A percentile compares a stretch with the other conserved stretches of the same genome.
Conservation (phyloP, 35 echinoderm and acorn worm genomes). For the Strongylocentrotus purpuratus region DNA sequence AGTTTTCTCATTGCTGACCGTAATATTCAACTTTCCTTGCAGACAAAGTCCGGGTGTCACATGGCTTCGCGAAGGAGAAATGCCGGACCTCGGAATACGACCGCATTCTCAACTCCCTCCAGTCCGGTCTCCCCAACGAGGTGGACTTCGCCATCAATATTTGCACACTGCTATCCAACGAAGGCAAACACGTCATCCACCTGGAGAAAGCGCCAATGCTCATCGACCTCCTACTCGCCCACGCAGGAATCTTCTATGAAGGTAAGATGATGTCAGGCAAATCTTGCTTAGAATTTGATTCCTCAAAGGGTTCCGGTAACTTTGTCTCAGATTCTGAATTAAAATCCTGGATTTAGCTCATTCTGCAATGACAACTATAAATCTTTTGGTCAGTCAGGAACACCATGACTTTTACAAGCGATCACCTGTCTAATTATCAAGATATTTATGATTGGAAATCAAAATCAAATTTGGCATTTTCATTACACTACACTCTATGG, state of each 20-base stretch:
- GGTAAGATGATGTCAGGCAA: slow-evolving; percentile 27
- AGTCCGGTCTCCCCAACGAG: slow-evolving; percentile 96
- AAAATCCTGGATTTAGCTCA: too few relatives aligned
- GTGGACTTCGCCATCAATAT: slow-evolving; percentile 98
- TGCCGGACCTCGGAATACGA: slow-evolving; percentile 83
- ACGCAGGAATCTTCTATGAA: slow-evolving; percentile 93
- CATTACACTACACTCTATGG: too few relatives aligned
- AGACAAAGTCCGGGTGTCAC: slow-evolving; percentile 64
- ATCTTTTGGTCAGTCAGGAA: too few relatives aligned
- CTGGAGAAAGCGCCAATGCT: slow-evolving; percentile 69
- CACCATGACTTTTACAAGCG: too few relatives aligned
- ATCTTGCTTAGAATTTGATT: not conserved
- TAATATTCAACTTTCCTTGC: not conserved
- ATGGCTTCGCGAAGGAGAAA: slow-evolving; percentile 59
- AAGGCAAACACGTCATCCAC: slow-evolving; percentile 90
- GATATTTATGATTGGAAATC: too few relatives aligned
- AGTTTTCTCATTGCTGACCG: too few relatives aligned
- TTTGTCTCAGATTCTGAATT: too few relatives aligned
- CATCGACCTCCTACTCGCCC: slow-evolving; percentile 92
- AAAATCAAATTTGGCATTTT: too few relatives aligned
- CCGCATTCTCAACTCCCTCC: slow-evolving; percentile 79
- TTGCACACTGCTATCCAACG: slow-evolving; percentile 94
- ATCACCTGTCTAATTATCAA: too few relatives aligned
- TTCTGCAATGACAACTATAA: too few relatives aligned
- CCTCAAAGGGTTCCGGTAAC: too few relatives aligned